A percentile compares a stretch with the other conserved stretches of the same genome.
phyloP scores from a whole-genome alignment of 2,888 invertebrate genomes.

The Drosophila nr. perissopoda region DNA sequence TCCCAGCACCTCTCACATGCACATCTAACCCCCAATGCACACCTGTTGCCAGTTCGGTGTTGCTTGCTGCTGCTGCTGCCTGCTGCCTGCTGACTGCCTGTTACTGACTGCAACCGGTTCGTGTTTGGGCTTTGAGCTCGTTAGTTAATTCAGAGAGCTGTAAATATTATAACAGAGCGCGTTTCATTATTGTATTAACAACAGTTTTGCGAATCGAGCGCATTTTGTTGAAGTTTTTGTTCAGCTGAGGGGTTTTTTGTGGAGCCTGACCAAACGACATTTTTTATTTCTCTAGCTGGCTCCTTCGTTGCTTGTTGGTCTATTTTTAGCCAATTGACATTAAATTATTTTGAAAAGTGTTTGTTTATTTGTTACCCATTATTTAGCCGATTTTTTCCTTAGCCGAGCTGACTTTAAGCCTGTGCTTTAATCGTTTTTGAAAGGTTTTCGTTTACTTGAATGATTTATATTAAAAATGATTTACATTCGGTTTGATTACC shows the following conservation, averaged over 20 bases:
- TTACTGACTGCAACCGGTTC: conserved; percentile 51
- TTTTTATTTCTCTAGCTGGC: conserved; percentile 9
- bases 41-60: conserved; percentile 59
- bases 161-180: conserved; percentile 76
- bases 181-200: conserved; percentile 77
- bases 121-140: conserved; percentile 58
- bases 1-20: not conserved
- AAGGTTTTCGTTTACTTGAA: conserved; percentile 26
- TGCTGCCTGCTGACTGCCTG: conserved; percentile 18
- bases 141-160: conserved; percentile 79
- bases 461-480: conserved; percentile 49
- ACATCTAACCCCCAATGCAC: conserved; percentile 43
- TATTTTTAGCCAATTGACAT: conserved; percentile 59
- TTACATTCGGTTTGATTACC: conserved; percentile 46
- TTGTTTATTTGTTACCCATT: conserved; percentile 14
- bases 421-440: conserved; percentile 32
- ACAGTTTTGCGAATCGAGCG: conserved; percentile 41
- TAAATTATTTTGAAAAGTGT: conserved; percentile 37
- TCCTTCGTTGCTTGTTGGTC: conserved; percentile 13
- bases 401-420: not conserved
- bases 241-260: not conserved
- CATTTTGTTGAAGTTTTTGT: conserved; percentile 11
- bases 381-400: not conserved
- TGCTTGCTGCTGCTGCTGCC: conserved; percentile 7
- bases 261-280: conserved; percentile 36